Evolutionary conservation across 2,113 vertebrate genomes (phyloP).

Genomic region (Lophotis ruficrista): DNA sequence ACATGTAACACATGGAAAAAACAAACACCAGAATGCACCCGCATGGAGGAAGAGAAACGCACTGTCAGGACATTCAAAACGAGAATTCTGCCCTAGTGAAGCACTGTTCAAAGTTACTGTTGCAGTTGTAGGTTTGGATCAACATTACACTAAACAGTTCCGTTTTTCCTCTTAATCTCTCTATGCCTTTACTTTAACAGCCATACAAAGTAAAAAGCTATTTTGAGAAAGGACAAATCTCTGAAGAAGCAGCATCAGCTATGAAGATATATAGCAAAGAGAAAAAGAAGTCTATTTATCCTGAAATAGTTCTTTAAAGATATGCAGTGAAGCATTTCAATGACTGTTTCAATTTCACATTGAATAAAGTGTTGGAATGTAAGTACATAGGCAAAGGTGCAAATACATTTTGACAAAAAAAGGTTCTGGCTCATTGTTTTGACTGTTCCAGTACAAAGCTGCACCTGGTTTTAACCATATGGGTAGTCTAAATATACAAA

Average conservation of each 20-base stretch:
- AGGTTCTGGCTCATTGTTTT: neutral
- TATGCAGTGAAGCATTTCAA: neutral
- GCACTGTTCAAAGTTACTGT: neutral
- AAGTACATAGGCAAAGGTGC: neutral
- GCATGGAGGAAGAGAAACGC: neutral
- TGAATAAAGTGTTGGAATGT: neutral
- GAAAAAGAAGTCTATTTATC: neutral
- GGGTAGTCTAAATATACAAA: neutral
- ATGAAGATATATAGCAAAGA: neutral
- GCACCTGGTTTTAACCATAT: neutral
- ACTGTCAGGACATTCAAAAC: neutral
- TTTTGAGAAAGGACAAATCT: neutral
- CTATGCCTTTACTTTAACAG: neutral
- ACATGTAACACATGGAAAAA: neutral
- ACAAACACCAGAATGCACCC: neutral
- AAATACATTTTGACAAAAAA: neutral
- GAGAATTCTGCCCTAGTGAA: neutral
- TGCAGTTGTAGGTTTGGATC: neutral
- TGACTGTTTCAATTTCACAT: neutral
- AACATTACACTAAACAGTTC: neutral
- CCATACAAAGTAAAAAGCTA: neutral
- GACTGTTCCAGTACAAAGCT: neutral
- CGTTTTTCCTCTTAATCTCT: neutral
- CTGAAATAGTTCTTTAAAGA: neutral
- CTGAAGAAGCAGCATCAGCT: neutral